Percentiles rank a stretch among this genome's conserved stretches.
Conservation (phyloP, 1,140 invertebrate species). For the Eriosoma lanigerum region DNA sequence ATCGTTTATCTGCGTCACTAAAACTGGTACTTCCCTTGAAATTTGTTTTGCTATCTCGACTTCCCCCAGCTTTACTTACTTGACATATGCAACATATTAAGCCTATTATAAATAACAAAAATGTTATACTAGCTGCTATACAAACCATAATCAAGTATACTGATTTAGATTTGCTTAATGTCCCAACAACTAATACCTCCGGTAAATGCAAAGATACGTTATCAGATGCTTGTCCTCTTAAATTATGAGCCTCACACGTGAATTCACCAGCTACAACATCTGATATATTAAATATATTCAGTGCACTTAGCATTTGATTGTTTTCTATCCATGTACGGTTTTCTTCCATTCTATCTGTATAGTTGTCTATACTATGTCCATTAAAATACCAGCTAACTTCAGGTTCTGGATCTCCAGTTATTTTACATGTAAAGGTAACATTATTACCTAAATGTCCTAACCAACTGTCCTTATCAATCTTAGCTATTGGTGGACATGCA, state of each 20-base stretch:
- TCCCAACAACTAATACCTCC: slow-evolving; percentile 67
- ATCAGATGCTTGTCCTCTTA: slow-evolving; percentile 69
- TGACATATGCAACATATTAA: slow-evolving; percentile 53
- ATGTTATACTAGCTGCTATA: slow-evolving; percentile 60
- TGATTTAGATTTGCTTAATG: slow-evolving; percentile 65
- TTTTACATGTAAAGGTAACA: slow-evolving; percentile 76
- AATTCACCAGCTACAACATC: slow-evolving; percentile 79
- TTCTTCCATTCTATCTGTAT: slow-evolving; percentile 59
- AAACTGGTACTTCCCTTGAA: slow-evolving; percentile 75
- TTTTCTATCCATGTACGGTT: slow-evolving; percentile 59
- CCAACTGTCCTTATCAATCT: slow-evolving; percentile 64
- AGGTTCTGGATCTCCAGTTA: slow-evolving; percentile 80
- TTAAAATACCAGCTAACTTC: slow-evolving; percentile 81
- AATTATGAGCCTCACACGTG: slow-evolving; percentile 74
- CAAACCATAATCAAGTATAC: slow-evolving; percentile 64
- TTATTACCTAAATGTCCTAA: slow-evolving; percentile 74
- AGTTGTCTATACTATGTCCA: slow-evolving; percentile 58
- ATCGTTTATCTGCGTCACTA: slow-evolving; percentile 80
- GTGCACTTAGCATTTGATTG: slow-evolving; percentile 69
- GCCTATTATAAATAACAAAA: slow-evolving; percentile 57
- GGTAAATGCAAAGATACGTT: slow-evolving; percentile 73
- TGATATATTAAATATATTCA: slow-evolving; percentile 73
- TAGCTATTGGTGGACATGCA: slow-evolving; percentile 72
- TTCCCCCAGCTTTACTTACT: slow-evolving; percentile 57
- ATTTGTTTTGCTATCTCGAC: slow-evolving; percentile 64